phyloP scores from a whole-genome alignment of 2,888 invertebrate species.

The Noctua pronuba region DNA sequence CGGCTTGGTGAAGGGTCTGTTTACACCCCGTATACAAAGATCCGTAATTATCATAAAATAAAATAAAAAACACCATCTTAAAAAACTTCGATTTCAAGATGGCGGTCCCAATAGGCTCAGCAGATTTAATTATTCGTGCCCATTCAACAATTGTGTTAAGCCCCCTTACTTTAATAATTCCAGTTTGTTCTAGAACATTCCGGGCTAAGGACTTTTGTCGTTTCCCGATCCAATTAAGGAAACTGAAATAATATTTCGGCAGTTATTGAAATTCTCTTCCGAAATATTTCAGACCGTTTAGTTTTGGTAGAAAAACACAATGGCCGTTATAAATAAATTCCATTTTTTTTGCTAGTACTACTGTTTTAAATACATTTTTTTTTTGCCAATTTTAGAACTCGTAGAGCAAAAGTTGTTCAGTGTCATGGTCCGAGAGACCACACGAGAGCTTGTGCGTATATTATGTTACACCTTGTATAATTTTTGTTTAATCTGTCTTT shows the following conservation, averaged over 20 bases:
- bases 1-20: no score
- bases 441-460: not conserved
- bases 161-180: slow-evolving; percentile 50
- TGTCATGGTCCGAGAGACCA: not conserved
- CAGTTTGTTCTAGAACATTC: slow-evolving; percentile 57
- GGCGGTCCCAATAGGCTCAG: slow-evolving; percentile 31
- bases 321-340: not conserved
- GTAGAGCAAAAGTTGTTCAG: not conserved
- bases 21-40: no score
- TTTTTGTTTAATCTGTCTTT: not conserved
- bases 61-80: slow-evolving; percentile 6
- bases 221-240: slow-evolving; percentile 58
- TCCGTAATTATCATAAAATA: not conserved
- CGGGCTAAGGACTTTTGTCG: slow-evolving; percentile 44
- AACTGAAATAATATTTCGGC: slow-evolving; percentile 52
- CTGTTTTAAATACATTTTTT: no score
- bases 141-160: slow-evolving; percentile 51
- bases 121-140: slow-evolving; percentile 54
- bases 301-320: slow-evolving; percentile 18
- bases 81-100: slow-evolving; percentile 38
- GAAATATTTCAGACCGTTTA: slow-evolving; percentile 20
- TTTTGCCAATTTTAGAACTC: not conserved
- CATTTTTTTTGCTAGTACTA: not conserved
- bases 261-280: slow-evolving; percentile 40
- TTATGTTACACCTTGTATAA: not conserved